Conservation (phyloP, 2,113 vertebrate genomes). For the Sapayoa aenigma region DNA sequence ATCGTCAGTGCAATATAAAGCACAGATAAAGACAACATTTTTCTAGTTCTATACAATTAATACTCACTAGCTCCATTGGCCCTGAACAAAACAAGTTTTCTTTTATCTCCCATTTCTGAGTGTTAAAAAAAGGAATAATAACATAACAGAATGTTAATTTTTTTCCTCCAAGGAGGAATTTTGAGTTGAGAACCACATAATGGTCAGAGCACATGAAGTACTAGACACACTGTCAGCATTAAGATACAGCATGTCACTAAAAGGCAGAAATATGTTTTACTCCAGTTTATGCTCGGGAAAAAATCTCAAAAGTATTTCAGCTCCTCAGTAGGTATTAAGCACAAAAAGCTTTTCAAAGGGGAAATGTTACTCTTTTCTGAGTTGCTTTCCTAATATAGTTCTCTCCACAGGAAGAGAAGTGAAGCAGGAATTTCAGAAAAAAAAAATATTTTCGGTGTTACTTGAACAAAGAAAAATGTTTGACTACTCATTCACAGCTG, state of each 20-base stretch:
- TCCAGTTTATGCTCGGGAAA: neutral
- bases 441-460: neutral
- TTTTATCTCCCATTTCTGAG: neutral
- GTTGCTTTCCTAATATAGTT: slow-evolving; percentile 20
- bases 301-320: neutral
- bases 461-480: neutral
- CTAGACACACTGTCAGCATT: neutral
- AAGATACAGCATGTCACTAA: neutral
- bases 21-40: neutral
- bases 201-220: neutral
- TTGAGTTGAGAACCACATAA: neutral
- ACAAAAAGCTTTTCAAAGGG: neutral
- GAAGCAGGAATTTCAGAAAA: neutral
- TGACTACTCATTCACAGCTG: neutral
- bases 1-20: neutral
- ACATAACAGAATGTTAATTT: neutral
- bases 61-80: neutral
- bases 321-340: neutral
- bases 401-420: neutral
- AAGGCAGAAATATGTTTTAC: neutral
- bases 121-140: neutral
- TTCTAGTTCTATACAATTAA: neutral
- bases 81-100: neutral
- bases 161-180: neutral
- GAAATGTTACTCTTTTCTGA: neutral